A percentile compares a stretch with the other conserved stretches of the same genome.
Evolutionary conservation across 2,888 invertebrate genomes (phyloP).

Genomic region (Tromatobia lineatoria): DNA sequence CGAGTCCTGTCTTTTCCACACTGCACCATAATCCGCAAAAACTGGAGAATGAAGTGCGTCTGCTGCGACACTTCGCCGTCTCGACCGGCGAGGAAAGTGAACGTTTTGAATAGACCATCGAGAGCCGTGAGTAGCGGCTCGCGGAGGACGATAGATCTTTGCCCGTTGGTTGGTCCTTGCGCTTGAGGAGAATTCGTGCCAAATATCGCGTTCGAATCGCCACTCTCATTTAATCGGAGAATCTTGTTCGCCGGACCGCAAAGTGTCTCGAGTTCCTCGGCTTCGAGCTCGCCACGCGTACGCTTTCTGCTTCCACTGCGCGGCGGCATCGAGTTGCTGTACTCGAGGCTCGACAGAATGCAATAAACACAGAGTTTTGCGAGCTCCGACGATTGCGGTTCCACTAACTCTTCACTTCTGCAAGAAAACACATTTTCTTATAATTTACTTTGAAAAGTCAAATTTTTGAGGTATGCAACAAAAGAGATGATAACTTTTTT

Average conservation of each 20-base stretch:
- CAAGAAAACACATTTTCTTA: constrained; percentile 51
- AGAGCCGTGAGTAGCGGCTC: constrained; percentile 90
- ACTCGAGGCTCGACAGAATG: constrained; percentile 90
- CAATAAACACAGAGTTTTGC: constrained; percentile 92
- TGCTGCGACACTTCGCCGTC: constrained; percentile 94
- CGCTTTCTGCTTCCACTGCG: constrained; percentile 87
- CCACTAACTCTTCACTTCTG: constrained; percentile 89
- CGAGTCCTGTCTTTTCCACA: constrained; percentile 91
- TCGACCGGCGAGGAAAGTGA: constrained; percentile 89
- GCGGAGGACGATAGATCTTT: constrained; percentile 85
- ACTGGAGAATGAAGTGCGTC: constrained; percentile 93
- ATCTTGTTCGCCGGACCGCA: constrained; percentile 88
- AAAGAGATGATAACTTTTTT: too few species aligned
- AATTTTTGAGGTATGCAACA: too few species aligned
- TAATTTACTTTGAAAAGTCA: neutral
- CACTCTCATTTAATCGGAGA: constrained; percentile 88
- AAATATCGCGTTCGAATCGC: constrained; percentile 87
- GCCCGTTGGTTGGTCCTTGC: constrained; percentile 78
- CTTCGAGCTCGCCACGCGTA: constrained; percentile 86
- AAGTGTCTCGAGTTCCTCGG: constrained; percentile 88
- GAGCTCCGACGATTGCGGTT: constrained; percentile 92
- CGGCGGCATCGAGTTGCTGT: constrained; percentile 86
- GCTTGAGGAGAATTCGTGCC: constrained; percentile 83
- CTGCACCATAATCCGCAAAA: constrained; percentile 91
- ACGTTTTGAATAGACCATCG: constrained; percentile 90